These are phyloP conservation scores for Maccullochella peelii DNA, from an alignment of 2,113 vertebrate species.

Conservation along the genomic window DNA sequence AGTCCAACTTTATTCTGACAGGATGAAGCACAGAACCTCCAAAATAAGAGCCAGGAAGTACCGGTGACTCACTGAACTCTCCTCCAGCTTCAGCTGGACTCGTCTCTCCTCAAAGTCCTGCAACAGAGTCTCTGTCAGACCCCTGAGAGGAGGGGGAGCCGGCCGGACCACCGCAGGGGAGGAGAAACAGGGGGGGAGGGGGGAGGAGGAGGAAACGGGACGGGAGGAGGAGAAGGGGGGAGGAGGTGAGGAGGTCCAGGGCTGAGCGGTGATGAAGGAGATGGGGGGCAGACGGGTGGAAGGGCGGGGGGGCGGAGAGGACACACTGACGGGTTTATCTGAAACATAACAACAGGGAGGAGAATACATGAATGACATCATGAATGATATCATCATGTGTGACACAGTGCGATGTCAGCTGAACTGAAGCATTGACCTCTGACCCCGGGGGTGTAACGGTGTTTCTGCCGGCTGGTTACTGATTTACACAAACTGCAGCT, in stretches of 20 bases:
- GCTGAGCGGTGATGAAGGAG: slow-evolving; percentile 72
- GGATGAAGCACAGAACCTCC: not conserved
- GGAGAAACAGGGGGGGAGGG: not conserved
- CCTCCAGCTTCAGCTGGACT: slow-evolving; percentile 73
- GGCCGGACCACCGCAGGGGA: accelerated
- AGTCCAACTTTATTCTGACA: not conserved
- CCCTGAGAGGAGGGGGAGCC: slow-evolving; percentile 28
- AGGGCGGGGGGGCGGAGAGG: slow-evolving; percentile 17
- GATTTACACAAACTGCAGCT: slow-evolving; percentile 39
- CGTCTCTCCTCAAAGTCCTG: slow-evolving; percentile 77
- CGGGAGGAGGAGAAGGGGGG: not conserved
- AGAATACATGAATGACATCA: not conserved
- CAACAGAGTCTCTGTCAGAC: slow-evolving; percentile 78
- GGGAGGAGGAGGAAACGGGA: not conserved
- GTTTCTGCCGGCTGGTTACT: slow-evolving; percentile 53
- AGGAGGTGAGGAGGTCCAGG: slow-evolving; percentile 53
- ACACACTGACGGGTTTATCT: slow-evolving; percentile 49
- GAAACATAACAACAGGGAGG: slow-evolving; percentile 21
- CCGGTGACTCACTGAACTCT: slow-evolving; percentile 72
- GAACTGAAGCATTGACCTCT: not conserved
- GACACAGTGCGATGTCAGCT: not conserved
- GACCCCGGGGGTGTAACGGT: too few species aligned
- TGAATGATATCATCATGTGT: not conserved
- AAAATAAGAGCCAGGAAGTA: slow-evolving; percentile 2
- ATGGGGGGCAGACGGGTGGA: slow-evolving; percentile 47